Percentiles rank a stretch among this genome's conserved stretches.
Conservation (phyloP, 2,888 invertebrate species). For the Chironomus riparius region DNA sequence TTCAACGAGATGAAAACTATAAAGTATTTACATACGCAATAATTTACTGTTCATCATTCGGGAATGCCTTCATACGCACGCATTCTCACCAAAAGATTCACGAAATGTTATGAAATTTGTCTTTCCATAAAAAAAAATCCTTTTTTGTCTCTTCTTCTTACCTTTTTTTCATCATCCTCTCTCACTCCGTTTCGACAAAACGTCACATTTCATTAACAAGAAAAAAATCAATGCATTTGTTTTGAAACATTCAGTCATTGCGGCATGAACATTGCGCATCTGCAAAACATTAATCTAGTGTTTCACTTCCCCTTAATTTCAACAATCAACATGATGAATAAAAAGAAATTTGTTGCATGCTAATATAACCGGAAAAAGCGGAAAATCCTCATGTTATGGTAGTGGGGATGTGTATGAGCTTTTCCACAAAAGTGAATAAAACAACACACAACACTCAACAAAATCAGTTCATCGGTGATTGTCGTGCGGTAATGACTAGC, state of each 20-base stretch:
- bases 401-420: background rate
- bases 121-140: no score
- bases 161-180: no score
- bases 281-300: background rate
- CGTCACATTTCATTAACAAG: constrained; percentile 3
- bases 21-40: no score
- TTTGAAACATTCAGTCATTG: constrained; percentile 12
- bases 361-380: constrained; percentile 6
- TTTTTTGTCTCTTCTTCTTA: no score
- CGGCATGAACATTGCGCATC: background rate
- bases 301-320: background rate
- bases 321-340: background rate
- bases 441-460: background rate
- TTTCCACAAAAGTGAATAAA: background rate
- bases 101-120: no score
- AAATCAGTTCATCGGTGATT: constrained; percentile 8
- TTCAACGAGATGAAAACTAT: no score
- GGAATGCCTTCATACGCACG: no score
- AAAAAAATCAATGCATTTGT: constrained; percentile 13
- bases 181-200: background rate
- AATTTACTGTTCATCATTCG: no score
- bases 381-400: constrained; percentile 9
- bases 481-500: constrained; percentile 1
- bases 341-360: background rate
- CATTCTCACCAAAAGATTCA: no score